Evolutionary conservation across 2,797 vertebrate species (phyloP), one percentile per base, ranked within the genome.

Genomic region (Neomorphus geoffroyi): DNA sequence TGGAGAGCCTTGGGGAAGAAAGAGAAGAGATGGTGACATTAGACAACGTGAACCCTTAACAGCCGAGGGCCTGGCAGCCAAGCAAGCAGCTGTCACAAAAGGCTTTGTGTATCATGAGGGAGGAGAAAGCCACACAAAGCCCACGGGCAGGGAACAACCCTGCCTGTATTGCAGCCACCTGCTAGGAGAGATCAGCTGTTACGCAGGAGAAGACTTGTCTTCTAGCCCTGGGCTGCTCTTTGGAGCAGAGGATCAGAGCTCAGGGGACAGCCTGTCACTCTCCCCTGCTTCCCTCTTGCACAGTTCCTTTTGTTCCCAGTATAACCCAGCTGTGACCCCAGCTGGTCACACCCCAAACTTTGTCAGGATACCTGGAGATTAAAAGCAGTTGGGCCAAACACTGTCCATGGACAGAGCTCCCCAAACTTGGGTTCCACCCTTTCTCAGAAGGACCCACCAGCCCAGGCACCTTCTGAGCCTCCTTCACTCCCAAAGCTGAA

Each of bases 1-100:
- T 57, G 98, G 96, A 51, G 97, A 98, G 94, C 98, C 98, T 98
- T 98, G 98, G 87, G 96, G 97, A 92, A 96, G 96, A 28, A 77
- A 91, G 86, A 93, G 86, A 93, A 75, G 60, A 94, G 53, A 88
- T 1, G 18, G 72, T 71, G 83, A 70, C 72, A 70, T 88, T 16
- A 92, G 93, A 53, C 46, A 64, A 17, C 4, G 14, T 14, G 62
- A 43, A 33, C 33, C 54, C 10, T 2, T 2, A 43, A 91, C 86
- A 77, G 75, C 30, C 5, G 75, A 95, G 94, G 66, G 77, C 88
- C 96, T 56, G 96, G 94, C 96, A 96, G 96, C 6, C 27, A 54
- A 71, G 58, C 53, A 58, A 58, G 87, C 53, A 91, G 65, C 94
- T 84, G 91, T 90, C 94, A 92, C 67, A 72, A 66, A 90, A 87